Evolutionary conservation across 2,888 invertebrate species (phyloP).

Genomic region (Phyllotreta striolata): DNA sequence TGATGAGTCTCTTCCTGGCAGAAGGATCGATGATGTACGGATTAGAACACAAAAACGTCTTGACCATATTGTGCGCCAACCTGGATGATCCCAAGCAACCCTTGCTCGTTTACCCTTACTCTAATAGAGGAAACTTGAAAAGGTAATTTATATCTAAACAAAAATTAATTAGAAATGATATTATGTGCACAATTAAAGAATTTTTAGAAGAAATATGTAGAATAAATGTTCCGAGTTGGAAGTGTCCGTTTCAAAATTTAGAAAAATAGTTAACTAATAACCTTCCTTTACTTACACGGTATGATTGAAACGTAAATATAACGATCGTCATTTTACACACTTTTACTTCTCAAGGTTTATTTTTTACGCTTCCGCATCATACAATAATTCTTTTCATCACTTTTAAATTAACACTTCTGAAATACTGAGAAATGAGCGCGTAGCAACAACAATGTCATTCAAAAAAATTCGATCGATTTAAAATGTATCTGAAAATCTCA

Average conservation of each 20-base stretch:
- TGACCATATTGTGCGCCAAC: slow-evolving; percentile 76
- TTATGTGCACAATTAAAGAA: background rate
- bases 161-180: background rate
- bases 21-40: slow-evolving; percentile 80
- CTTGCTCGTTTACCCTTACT: slow-evolving; percentile 75
- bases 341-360: slow-evolving; percentile 23
- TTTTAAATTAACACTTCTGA: slow-evolving; percentile 15
- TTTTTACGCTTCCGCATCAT: slow-evolving; percentile 23
- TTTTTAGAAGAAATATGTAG: too few species aligned
- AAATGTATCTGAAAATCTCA: too few species aligned
- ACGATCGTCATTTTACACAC: slow-evolving; percentile 22
- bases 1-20: slow-evolving; percentile 74
- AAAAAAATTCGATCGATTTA: background rate
- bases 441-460: slow-evolving; percentile 9
- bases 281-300: slow-evolving; percentile 16
- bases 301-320: slow-evolving; percentile 22
- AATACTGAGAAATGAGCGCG: slow-evolving; percentile 5
- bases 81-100: slow-evolving; percentile 66
- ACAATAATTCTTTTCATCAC: slow-evolving; percentile 13
- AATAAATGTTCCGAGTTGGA: too few species aligned
- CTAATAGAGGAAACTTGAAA: slow-evolving; percentile 75
- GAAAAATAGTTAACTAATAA: slow-evolving; percentile 23
- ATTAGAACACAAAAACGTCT: slow-evolving; percentile 74
- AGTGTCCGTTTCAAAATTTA: too few species aligned
- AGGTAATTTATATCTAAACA: slow-evolving; percentile 60